These are phyloP conservation scores for Corbicula japonica DNA, from an alignment of 2,888 invertebrate species.

Conservation along the genomic window DNA sequence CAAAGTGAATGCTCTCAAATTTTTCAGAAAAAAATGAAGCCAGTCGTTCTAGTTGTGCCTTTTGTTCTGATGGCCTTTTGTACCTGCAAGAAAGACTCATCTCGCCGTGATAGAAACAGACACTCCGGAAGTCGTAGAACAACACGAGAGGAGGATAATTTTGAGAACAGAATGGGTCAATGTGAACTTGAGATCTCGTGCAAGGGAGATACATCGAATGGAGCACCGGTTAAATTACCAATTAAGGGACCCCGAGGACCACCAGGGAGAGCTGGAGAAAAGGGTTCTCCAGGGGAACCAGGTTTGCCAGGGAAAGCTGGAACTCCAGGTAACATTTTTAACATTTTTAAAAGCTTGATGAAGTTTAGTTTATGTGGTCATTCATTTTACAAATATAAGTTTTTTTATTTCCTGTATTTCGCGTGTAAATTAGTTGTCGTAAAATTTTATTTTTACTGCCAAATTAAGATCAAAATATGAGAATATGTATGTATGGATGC, in stretches of 20 bases:
- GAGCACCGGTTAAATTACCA: slow-evolving; percentile 79
- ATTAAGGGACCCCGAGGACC: slow-evolving; percentile 83
- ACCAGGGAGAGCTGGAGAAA: slow-evolving; percentile 77
- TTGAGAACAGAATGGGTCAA: slow-evolving; percentile 52
- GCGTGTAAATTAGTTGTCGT: too few species aligned
- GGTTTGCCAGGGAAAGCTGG: slow-evolving; percentile 80
- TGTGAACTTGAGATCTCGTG: slow-evolving; percentile 80
- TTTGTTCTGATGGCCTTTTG: slow-evolving; percentile 46
- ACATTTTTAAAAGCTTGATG: too few species aligned
- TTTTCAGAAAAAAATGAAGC: slow-evolving; percentile 46
- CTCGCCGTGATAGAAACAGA: slow-evolving; percentile 42
- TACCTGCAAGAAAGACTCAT: slow-evolving; percentile 22
- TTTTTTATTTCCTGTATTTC: too few species aligned
- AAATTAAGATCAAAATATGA: too few species aligned
- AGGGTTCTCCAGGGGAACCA: slow-evolving; percentile 78
- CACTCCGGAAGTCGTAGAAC: slow-evolving; percentile 53
- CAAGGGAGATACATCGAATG: slow-evolving; percentile 64
- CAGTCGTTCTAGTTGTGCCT: slow-evolving; percentile 52
- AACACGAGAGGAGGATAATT: slow-evolving; percentile 47
- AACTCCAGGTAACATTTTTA: slow-evolving; percentile 76
- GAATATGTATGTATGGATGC: too few species aligned
- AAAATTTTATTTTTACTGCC: too few species aligned
- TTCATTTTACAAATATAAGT: too few species aligned
- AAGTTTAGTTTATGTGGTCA: too few species aligned
- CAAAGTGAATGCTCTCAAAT: too few species aligned